These are phyloP conservation scores for Setophaga kirtlandii DNA, from an alignment of 2,113 vertebrate species.

Conservation along the genomic window DNA sequence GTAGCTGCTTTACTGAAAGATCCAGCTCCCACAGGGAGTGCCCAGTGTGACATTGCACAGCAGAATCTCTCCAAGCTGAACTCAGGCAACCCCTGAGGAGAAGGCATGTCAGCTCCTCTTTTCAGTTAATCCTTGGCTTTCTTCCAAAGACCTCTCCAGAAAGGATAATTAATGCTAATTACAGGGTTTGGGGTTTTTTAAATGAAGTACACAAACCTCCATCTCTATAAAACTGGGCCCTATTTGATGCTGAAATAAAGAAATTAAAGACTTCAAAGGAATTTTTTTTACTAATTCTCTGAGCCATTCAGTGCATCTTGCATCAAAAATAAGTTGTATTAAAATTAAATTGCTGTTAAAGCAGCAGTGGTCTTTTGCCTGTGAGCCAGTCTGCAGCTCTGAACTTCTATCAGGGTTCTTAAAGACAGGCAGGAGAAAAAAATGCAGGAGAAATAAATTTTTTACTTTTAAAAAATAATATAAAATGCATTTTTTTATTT, in stretches of 20 bases:
- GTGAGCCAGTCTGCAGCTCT: neutral
- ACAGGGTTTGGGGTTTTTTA: neutral
- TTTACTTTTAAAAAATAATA: neutral
- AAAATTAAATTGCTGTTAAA: neutral
- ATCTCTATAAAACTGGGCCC: neutral
- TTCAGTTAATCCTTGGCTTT: neutral
- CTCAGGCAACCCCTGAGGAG: neutral
- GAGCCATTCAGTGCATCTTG: neutral
- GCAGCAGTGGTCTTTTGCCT: neutral
- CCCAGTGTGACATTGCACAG: fast-evolving
- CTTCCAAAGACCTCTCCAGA: neutral
- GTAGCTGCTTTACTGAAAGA: neutral
- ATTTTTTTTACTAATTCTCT: neutral
- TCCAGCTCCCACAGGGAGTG: neutral
- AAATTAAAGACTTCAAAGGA: neutral
- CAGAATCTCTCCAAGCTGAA: neutral
- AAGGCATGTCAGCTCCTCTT: neutral
- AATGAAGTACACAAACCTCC: neutral
- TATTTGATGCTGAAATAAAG: neutral
- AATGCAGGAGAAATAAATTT: neutral
- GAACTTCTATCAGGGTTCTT: neutral
- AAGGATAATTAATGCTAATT: slow-evolving; percentile 17
- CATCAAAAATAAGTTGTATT: neutral
- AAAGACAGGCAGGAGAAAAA: neutral
- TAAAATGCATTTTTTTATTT: neutral